Conservation (phyloP, 2,888 invertebrate species). For the Nemapogon koenigi region DNA sequence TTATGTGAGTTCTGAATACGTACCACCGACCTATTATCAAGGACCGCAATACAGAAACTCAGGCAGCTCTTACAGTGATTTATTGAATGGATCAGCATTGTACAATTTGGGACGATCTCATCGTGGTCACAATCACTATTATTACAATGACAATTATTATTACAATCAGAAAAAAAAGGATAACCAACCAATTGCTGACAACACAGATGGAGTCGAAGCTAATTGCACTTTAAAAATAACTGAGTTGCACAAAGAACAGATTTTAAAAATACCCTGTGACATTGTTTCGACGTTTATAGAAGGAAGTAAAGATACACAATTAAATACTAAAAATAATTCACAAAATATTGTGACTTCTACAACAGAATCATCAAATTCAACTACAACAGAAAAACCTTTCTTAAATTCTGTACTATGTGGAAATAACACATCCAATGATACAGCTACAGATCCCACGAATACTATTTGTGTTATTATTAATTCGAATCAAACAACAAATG, state of each 20-base stretch:
- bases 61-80: slow-evolving; percentile 39
- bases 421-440: no score
- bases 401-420: no score
- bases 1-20: slow-evolving; percentile 12
- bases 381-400: no score
- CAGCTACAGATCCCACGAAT: no score
- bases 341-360: no score
- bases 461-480: no score
- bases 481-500: no score
- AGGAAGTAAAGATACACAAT: slow-evolving; percentile 23
- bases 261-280: slow-evolving; percentile 47
- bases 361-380: no score
- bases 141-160: slow-evolving; percentile 50
- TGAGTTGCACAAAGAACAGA: slow-evolving; percentile 31
- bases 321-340: background rate
- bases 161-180: slow-evolving; percentile 25
- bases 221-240: slow-evolving; percentile 36
- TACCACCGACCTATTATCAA: slow-evolving; percentile 17
- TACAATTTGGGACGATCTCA: slow-evolving; percentile 50
- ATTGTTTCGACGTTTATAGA: slow-evolving; percentile 51
- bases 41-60: slow-evolving; percentile 48
- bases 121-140: slow-evolving; percentile 33
- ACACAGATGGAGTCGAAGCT: slow-evolving; percentile 28
- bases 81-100: slow-evolving; percentile 43
- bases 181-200: slow-evolving; percentile 14